phyloP scores from a whole-genome alignment of 2,888 invertebrate genomes.

The Meganola albula region DNA sequence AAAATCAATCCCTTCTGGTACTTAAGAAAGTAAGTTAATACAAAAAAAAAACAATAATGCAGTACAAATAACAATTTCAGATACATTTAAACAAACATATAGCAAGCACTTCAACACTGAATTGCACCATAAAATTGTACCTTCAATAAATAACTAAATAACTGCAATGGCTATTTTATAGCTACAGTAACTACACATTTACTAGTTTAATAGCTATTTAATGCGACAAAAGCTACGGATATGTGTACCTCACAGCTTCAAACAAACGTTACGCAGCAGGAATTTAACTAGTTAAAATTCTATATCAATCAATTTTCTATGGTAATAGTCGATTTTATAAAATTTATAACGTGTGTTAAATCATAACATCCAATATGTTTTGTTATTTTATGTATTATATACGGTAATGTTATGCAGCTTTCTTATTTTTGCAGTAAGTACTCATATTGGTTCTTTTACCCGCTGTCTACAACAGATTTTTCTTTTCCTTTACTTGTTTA shows the following conservation, averaged over 20 bases:
- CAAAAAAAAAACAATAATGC: too few relatives aligned
- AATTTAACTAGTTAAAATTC: conserved; percentile 39
- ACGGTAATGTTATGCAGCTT: too few relatives aligned
- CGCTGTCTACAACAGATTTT: too few relatives aligned
- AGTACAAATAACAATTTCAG: too few relatives aligned
- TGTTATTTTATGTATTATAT: conserved; percentile 32
- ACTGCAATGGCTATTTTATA: conserved; percentile 39
- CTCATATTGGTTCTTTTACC: too few relatives aligned
- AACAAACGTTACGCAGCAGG: conserved; percentile 54
- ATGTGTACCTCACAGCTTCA: conserved; percentile 37
- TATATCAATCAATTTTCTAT: conserved; percentile 43
- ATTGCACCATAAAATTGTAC: conserved; percentile 28
- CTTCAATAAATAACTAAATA: conserved; percentile 48
- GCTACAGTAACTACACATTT: conserved; percentile 35
- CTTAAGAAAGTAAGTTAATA: too few relatives aligned
- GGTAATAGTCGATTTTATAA: conserved; percentile 45
- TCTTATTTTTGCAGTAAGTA: too few relatives aligned
- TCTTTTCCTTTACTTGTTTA: too few relatives aligned
- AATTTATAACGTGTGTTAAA: conserved; percentile 49
- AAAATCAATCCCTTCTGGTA: too few relatives aligned
- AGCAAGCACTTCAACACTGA: conserved; percentile 12
- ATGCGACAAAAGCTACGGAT: conserved; percentile 51
- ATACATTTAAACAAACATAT: too few relatives aligned
- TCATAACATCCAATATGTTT: too few relatives aligned
- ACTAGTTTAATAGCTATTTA: conserved; percentile 48